Evolutionary conservation across 2,797 vertebrate species (phyloP).

Genomic region (Tapera naevia): DNA sequence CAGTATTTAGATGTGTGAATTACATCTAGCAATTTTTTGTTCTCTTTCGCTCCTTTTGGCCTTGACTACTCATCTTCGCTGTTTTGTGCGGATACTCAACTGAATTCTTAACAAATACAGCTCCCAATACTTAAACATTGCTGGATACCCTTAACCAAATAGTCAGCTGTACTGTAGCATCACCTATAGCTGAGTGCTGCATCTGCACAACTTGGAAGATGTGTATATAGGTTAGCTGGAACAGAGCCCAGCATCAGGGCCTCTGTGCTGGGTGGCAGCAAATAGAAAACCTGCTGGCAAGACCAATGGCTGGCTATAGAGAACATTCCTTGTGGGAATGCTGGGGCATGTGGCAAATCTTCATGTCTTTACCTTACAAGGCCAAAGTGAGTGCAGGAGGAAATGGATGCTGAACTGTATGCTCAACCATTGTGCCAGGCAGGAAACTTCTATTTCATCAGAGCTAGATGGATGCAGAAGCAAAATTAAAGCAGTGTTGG

Average conservation of each 20-base stretch:
- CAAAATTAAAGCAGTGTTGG: not conserved
- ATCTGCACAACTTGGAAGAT: not conserved
- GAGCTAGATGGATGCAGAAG: not conserved
- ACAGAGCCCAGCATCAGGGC: not conserved
- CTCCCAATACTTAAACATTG: not conserved
- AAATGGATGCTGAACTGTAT: not conserved
- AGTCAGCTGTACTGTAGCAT: not conserved
- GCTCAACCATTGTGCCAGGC: not conserved
- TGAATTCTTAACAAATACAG: not conserved
- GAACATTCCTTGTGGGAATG: not conserved
- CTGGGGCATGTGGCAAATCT: not conserved
- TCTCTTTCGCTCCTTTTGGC: not conserved
- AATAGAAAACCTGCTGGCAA: not conserved
- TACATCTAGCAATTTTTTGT: not conserved
- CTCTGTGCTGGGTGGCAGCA: not conserved
- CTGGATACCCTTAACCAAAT: not conserved
- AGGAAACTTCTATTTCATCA: not conserved
- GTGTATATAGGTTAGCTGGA: not conserved
- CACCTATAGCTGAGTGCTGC: not conserved
- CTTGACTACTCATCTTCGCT: not conserved
- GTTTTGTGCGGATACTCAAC: not conserved
- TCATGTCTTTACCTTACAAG: not conserved
- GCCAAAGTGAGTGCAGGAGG: not conserved
- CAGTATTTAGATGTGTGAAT: not conserved
- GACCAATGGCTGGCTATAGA: not conserved